Percentiles rank a stretch among this genome's conserved stretches.
These are phyloP conservation scores for Dermochelys coriacea DNA, from an alignment of 2,797 vertebrate species.

Conservation along the genomic window DNA sequence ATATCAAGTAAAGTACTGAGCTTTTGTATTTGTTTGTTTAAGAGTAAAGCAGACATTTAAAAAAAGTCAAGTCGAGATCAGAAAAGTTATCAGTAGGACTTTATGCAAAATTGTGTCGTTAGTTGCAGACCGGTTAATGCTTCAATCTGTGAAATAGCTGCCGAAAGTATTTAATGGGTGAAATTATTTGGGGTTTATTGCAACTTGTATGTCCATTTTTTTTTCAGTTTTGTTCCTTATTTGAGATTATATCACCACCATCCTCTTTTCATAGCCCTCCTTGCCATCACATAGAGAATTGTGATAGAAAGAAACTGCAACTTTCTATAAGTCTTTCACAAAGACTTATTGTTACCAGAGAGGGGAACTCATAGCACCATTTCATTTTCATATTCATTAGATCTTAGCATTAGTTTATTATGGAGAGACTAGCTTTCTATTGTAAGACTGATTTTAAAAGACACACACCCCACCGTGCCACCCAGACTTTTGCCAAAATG, in stretches of 20 bases:
- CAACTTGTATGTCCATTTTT: background rate
- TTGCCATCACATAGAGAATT: background rate
- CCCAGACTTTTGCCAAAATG: background rate
- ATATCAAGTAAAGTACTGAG: background rate
- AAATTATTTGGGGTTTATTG: slow-evolving; percentile 11
- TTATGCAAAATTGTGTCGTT: background rate
- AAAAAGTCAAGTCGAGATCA: background rate
- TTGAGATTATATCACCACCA: background rate
- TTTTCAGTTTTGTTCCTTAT: slow-evolving; percentile 18
- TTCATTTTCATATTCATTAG: background rate
- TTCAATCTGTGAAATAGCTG: background rate
- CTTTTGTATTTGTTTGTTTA: slow-evolving; percentile 19
- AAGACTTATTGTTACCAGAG: slow-evolving; percentile 3
- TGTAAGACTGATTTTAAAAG: background rate
- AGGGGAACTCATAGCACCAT: slow-evolving; percentile 4
- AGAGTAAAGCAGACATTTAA: background rate
- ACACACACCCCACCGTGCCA: too few species aligned
- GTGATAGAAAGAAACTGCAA: slow-evolving; percentile 36
- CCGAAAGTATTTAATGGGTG: background rate
- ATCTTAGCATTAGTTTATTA: slow-evolving; percentile 8
- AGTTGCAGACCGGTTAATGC: background rate
- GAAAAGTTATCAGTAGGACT: background rate
- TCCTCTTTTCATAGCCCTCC: background rate
- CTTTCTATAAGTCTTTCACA: slow-evolving; percentile 5
- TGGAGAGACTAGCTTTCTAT: slow-evolving; percentile 18